Evolutionary conservation across 2,113 vertebrate species (phyloP), one percentile per base, ranked within the genome.

Genomic region (Progne subis): DNA sequence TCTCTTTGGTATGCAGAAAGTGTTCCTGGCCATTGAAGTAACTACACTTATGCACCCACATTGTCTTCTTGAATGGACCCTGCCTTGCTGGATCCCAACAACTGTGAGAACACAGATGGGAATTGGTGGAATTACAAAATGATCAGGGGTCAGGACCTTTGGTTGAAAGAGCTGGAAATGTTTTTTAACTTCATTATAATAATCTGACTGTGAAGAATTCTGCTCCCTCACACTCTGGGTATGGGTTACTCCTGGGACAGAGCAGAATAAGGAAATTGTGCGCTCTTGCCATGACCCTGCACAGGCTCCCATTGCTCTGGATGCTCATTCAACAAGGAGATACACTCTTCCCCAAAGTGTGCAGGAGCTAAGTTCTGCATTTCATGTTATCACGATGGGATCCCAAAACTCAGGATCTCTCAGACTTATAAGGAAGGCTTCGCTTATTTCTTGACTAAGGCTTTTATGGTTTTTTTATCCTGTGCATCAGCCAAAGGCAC

Each of bases 1-100:
- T 76, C 88, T 81, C 56, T 89, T 89, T 84, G 67, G 43, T 75
- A 87, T 59, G 68, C 78, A 85, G 75, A 93, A 90, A 71, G 6
- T 56, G 32, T 60, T 89, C 31, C 16, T 44, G 31, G 67, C 24
- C 61, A 25, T 15, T 95, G 80, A 50, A 86, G 59, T 94, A 89
- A 92, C 91, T 90, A 63, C 12, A 29, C 13, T 50, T 49, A 13
- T 1, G 11, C 31, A 57, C 23, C 37, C 26, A 41, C 28, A 13
- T 18, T 24, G 8, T 14, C 24, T 74, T 16, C 15, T 84, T 77
- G 67, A 67, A 63, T 86, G 21, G 47, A 47, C 68, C 41, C 65
- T 81, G 21, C 55, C 50, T 63, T 50, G 29, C 32, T 91, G 56
- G 28, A 84, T 75, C 43, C 64, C 2, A 17, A 8, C 8, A 1